Evolutionary conservation across 2,797 vertebrate genomes (phyloP), one percentile per base, ranked within the genome.

Genomic region (Gadopsis marmoratus): DNA sequence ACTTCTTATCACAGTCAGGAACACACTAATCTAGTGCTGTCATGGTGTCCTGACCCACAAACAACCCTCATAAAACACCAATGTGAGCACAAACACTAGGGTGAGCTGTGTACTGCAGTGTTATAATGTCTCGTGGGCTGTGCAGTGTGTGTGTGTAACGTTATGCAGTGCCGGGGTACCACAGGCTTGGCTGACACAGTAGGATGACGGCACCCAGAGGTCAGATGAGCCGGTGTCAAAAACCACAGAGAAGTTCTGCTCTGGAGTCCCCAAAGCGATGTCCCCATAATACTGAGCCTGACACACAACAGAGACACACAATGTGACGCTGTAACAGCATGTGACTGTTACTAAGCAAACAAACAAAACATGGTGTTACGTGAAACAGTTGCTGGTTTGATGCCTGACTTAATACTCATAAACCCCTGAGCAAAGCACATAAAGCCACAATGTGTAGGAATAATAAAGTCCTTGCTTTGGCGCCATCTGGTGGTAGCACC

Each of bases 191-290:
- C 95, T 96, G 86, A 96, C 88, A 10, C 96, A 96, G 89, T 96
- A 96, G 31, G 83, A 86, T 0, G 96, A 96, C 0, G 96, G 96
- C 26, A 96, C 94, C 96, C 95, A 96, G 5, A 96, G 91, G 33
- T 96, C 95, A 0, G 95, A 76, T 10, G 95, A 96, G 7, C 96
- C 96, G 0, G 96, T 96, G 84, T 96, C 96, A 67, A 96, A 96
- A 23, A 96, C 63, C 71, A 96, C 96, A 0, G 95, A 94, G 90
- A 96, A 96, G 93, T 96, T 96, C 93, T 96, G 95, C 53, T 19
- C 78, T 0, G 95, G 95, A 3, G 88, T 90, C 23, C 96, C 96
- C 63, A 96, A 51, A 64, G 87, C 88, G 84, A 96, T 93, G 4
- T 93, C 81, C 4, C 95, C 95, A 1, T 89, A 96, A 78, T 93